Percentiles rank a stretch among this genome's conserved stretches.
Conservation (phyloP, 2,797 vertebrate genomes). For the Discoglossus pictus region DNA sequence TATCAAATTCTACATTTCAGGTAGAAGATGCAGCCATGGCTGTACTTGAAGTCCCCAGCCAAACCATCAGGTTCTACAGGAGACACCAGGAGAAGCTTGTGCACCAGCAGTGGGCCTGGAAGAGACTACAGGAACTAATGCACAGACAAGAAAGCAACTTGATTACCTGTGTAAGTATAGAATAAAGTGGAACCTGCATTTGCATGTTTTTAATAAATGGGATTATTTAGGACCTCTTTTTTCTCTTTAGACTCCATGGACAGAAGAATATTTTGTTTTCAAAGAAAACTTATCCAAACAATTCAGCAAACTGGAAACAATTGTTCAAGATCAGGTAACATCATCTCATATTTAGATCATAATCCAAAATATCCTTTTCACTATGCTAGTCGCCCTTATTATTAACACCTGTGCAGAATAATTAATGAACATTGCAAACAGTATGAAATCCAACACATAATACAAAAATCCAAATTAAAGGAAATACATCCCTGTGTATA, state of each 20-base stretch:
- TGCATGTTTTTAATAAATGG: not conserved
- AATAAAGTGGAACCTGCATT: not conserved
- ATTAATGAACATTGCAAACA: too few relatives aligned
- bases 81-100: not conserved
- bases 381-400: too few relatives aligned
- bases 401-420: too few relatives aligned
- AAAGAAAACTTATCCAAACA: not conserved
- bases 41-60: not conserved
- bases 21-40: not conserved
- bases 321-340: not conserved
- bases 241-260: slow-evolving; percentile 1
- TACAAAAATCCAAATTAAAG: too few relatives aligned
- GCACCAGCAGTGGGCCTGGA: not conserved
- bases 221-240: not conserved
- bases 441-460: too few relatives aligned
- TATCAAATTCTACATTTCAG: not conserved
- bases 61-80: not conserved
- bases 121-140: not conserved
- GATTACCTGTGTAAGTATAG: slow-evolving; percentile 10
- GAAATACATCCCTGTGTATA: too few relatives aligned
- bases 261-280: not conserved
- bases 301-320: not conserved
- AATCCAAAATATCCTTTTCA: too few relatives aligned
- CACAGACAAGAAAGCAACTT: not conserved
- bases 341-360: too few relatives aligned